A percentile compares a stretch with the other conserved stretches of the same genome.
These are phyloP conservation scores for Terebella lapidaria DNA, from an alignment of 2,888 invertebrate species.

Conservation along the genomic window DNA sequence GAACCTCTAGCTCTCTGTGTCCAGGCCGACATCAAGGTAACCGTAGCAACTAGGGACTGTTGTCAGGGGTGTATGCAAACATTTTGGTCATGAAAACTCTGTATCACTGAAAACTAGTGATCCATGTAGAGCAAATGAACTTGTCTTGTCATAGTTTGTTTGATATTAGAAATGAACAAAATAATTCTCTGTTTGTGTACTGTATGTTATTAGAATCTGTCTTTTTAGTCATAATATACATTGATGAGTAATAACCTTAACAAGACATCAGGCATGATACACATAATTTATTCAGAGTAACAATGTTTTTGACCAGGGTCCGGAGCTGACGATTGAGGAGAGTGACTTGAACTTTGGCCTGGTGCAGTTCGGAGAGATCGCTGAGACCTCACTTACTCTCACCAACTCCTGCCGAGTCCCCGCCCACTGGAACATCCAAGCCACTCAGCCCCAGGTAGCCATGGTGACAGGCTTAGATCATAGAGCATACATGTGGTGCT, in stretches of 20 bases:
- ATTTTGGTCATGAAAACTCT: too few species aligned
- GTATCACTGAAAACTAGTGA: too few species aligned
- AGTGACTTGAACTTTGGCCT: constrained; percentile 50
- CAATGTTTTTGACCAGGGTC: constrained; percentile 39
- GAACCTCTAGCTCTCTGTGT: constrained; percentile 46
- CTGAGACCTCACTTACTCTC: constrained; percentile 33
- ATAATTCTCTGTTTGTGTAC: not conserved
- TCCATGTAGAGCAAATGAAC: too few species aligned
- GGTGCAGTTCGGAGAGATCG: constrained; percentile 39
- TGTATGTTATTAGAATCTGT: not conserved
- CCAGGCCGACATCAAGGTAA: constrained; percentile 48
- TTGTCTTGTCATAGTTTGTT: too few species aligned
- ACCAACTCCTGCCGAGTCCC: constrained; percentile 41
- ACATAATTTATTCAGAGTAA: too few species aligned
- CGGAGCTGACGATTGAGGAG: constrained; percentile 44
- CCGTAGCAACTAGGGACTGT: not conserved
- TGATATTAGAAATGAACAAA: too few species aligned
- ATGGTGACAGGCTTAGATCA: not conserved
- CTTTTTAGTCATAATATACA: too few species aligned
- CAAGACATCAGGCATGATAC: too few species aligned
- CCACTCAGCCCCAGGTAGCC: constrained; percentile 16
- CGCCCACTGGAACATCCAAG: constrained; percentile 37
- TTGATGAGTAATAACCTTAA: too few species aligned
- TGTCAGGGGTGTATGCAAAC: too few species aligned
- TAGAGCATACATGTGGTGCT: too few species aligned